Evolutionary conservation across 2,113 vertebrate genomes (phyloP).

Genomic region (Brienomyrus longianalis): DNA sequence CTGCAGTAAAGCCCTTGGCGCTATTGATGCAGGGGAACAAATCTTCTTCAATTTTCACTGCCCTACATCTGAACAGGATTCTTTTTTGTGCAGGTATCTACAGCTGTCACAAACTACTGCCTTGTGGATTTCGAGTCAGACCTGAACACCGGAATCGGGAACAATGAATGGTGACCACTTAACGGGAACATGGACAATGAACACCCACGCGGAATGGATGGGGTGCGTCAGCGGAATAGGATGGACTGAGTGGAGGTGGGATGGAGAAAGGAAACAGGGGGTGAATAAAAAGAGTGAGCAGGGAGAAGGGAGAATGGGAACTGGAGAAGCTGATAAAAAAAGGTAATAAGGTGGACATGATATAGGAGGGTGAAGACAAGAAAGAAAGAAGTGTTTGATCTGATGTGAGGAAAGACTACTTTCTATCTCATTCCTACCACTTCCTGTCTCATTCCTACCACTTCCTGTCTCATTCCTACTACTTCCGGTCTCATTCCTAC

Average conservation of each 20-base stretch:
- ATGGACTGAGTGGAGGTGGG: not conserved
- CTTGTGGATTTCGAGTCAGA: not conserved
- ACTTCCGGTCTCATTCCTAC: not conserved
- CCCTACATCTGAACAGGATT: slow-evolving; percentile 20
- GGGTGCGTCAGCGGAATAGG: not conserved
- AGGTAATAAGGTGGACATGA: not conserved
- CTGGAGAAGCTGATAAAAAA: not conserved
- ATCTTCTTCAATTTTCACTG: slow-evolving; percentile 16
- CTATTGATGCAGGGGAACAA: not conserved
- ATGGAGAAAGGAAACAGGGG: not conserved
- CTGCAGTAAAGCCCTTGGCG: slow-evolving; percentile 32
- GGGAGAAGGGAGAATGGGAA: not conserved
- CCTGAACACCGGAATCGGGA: not conserved
- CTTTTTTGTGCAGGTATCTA: not conserved
- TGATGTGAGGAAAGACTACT: not conserved
- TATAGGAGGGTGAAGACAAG: not conserved
- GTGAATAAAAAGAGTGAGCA: not conserved
- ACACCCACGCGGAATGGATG: not conserved
- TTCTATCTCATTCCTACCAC: not conserved
- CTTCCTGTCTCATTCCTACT: not conserved
- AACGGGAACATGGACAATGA: not conserved
- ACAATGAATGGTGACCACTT: not conserved
- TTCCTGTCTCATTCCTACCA: not conserved
- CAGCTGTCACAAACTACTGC: not conserved
- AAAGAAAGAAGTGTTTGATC: not conserved